Base-by-base conservation (phyloP, 2,113 vertebrate genomes). In the Thunnus thynnus region DNA sequence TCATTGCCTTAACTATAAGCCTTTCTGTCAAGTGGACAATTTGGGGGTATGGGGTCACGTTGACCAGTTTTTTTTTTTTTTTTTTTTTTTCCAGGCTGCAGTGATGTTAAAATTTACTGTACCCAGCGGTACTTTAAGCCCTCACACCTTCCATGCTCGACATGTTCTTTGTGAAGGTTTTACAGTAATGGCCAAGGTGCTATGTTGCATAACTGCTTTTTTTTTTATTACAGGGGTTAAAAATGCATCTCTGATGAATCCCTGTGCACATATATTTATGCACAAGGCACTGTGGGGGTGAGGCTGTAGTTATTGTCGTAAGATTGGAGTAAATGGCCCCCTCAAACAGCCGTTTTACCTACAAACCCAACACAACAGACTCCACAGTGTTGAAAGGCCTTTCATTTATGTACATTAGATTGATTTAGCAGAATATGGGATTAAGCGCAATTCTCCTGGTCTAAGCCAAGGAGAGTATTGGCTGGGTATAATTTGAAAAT, bases 1-100 rank as follows among this genome's bases (percentile, higher is more conserved):
- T 73, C 18, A 63, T 88, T 88, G 79, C 76, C 82, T 92, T 88
- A 88, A 82, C 87, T 73, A 47, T 80, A 83, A 72, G 25, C 64
- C 88, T 51, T 11, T 47, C 85, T 85, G 82, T 89, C 82, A 83
- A 30, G 62, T 72, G 64, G 67, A 83, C 76, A 76, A 74, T 88
- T 88, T 50, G 57, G 66, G 11, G 58, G 13, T 62, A 27, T 7
- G 17, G 32, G 87, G 89, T 93, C 85, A 81, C 0, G 6, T 41
- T 90, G 91, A 90, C 87, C 86, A 56, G 51, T 79, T 82, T 89
- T 78, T 72, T 83, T 76, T 55, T 36, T 62, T 55, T 36, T 62
- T n/a, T 30, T 30, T 30, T 30, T 30, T 30, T 30, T 30, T 2
- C 27, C 57, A 48, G 72, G 52, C 71, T 69, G 50, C 70, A 80